Evolutionary conservation across 2,113 vertebrate genomes (phyloP).

Genomic region (Lamprotornis superbus): DNA sequence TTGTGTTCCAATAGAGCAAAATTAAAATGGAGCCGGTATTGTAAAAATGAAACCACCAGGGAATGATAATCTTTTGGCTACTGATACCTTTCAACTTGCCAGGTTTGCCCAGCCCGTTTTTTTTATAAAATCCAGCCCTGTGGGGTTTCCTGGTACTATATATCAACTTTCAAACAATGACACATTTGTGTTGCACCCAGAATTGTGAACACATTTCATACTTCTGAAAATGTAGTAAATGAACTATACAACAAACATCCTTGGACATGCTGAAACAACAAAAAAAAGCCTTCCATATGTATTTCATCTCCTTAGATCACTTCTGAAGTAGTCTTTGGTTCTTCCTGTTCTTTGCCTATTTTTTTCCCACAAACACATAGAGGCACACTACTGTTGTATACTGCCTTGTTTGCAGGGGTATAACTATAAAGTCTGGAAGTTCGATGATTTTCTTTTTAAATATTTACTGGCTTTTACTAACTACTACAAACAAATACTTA

Average conservation of each 20-base stretch:
- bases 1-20: background rate
- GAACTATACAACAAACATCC: background rate
- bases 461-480: background rate
- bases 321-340: background rate
- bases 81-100: background rate
- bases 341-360: background rate
- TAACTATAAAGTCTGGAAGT: background rate
- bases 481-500: background rate
- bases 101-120: background rate
- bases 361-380: background rate
- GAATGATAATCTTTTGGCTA: constrained; percentile 15
- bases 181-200: background rate
- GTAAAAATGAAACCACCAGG: background rate
- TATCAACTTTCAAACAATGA: background rate
- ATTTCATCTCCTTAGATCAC: background rate
- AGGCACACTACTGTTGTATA: background rate
- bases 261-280: background rate
- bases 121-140: background rate
- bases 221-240: background rate
- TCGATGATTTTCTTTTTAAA: background rate
- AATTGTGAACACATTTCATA: background rate
- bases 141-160: background rate
- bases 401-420: background rate
- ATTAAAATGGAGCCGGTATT: background rate
- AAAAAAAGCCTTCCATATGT: accelerated